phyloP scores from a whole-genome alignment of 2,797 vertebrate genomes.

The Okamejei kenojei region DNA sequence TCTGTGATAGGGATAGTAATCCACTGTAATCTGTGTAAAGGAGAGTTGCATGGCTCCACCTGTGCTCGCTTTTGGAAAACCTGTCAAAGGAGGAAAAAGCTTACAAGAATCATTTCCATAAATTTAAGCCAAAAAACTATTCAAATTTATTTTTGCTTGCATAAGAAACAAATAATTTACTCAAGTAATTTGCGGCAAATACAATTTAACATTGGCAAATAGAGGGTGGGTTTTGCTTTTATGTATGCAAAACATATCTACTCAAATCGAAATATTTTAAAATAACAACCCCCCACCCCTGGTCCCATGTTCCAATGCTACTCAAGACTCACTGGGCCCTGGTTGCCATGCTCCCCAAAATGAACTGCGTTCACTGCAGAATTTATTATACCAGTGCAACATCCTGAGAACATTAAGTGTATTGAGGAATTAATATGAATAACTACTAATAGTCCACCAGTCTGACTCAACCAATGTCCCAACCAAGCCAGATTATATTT shows the following conservation, averaged over 20 bases:
- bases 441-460: no score
- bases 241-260: neutral
- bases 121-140: neutral
- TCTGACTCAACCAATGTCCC: no score
- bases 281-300: neutral
- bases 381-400: no score
- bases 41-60: constrained; percentile 97
- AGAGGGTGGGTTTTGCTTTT: neutral
- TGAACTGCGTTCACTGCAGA: no score
- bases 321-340: no score
- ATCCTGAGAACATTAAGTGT: no score
- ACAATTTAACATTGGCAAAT: neutral
- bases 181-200: neutral
- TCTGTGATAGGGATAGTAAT: constrained; percentile 95
- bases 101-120: neutral
- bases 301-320: no score
- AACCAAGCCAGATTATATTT: no score
- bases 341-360: no score
- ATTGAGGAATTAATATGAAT: no score
- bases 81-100: constrained; percentile 50
- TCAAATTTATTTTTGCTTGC: neutral
- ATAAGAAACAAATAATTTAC: neutral
- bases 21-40: constrained; percentile 85
- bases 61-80: constrained; percentile 73
- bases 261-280: neutral